These are phyloP conservation scores for Eudyptes chrysolophus DNA, from an alignment of 2,113 vertebrate genomes.

Conservation along the genomic window DNA sequence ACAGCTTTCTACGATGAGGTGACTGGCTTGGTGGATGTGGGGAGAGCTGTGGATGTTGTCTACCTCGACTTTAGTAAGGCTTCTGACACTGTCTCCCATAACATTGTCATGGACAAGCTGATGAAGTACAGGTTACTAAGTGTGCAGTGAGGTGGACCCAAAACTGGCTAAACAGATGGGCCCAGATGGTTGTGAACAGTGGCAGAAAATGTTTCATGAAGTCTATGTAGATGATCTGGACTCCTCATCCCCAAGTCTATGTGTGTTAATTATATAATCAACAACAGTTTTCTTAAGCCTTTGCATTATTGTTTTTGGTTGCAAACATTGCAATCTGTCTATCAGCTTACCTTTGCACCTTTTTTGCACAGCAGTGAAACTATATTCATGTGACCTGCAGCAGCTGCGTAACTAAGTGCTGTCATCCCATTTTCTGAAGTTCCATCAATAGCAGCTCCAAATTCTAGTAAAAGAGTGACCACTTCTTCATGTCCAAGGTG, in stretches of 20 bases:
- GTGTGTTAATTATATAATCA: neutral
- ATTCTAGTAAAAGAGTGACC: conserved; percentile 87
- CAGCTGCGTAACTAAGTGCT: conserved; percentile 88
- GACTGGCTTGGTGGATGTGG: neutral
- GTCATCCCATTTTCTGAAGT: conserved; percentile 90
- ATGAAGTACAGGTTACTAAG: neutral
- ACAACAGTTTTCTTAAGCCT: neutral
- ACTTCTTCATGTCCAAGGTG: conserved; percentile 96
- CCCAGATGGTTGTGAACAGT: neutral
- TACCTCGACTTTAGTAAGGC: neutral
- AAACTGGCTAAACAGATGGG: neutral
- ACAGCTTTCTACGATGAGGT: neutral
- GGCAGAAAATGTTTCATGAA: neutral
- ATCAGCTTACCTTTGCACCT: conserved; percentile 84
- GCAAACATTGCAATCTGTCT: neutral
- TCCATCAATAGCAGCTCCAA: conserved; percentile 87
- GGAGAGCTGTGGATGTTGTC: neutral
- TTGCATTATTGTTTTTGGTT: neutral
- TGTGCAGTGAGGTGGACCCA: neutral
- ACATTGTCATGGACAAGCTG: neutral
- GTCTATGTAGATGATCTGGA: neutral
- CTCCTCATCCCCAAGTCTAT: neutral
- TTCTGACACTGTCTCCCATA: neutral
- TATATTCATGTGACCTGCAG: conserved; percentile 88
- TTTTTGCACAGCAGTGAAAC: conserved; percentile 87